Evolutionary conservation across 2,888 invertebrate species (phyloP).

Genomic region (Macrophya annulata): DNA sequence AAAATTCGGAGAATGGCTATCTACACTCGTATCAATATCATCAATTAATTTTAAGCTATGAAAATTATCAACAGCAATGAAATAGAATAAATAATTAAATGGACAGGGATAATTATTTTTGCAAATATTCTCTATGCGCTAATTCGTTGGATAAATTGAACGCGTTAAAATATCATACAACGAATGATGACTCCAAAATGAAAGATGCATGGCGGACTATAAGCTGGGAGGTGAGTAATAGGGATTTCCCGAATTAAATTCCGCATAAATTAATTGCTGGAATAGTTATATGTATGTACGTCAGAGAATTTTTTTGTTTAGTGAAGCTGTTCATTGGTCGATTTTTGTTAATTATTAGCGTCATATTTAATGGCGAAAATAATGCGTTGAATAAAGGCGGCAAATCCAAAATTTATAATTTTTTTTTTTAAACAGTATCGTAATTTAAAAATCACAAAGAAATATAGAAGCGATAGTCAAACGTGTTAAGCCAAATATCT

Average conservation of each 20-base stretch:
- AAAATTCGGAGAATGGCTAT: background rate
- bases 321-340: background rate
- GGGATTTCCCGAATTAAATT: slow-evolving; percentile 31
- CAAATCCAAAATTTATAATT: background rate
- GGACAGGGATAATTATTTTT: slow-evolving; percentile 59
- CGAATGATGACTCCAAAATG: slow-evolving; percentile 51
- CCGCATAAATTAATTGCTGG: slow-evolving; percentile 6
- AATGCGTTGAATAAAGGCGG: background rate
- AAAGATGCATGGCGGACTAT: slow-evolving; percentile 39
- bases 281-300: background rate
- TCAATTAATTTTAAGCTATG: background rate
- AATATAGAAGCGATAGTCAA: background rate
- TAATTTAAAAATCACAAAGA: background rate
- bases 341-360: too few relatives aligned
- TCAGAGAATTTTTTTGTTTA: background rate
- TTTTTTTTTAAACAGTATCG: background rate
- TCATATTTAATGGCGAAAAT: background rate
- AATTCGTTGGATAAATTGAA: slow-evolving; percentile 61
- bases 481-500: background rate
- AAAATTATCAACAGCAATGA: background rate
- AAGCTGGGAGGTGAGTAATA: slow-evolving; percentile 52
- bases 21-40: background rate
- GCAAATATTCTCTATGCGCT: slow-evolving; percentile 64
- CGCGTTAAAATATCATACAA: slow-evolving; percentile 59
- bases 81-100: background rate